A percentile compares a stretch with the other conserved stretches of the same genome.
Conservation (phyloP, 2,888 invertebrate genomes). For the Melinopterus prodromus region DNA sequence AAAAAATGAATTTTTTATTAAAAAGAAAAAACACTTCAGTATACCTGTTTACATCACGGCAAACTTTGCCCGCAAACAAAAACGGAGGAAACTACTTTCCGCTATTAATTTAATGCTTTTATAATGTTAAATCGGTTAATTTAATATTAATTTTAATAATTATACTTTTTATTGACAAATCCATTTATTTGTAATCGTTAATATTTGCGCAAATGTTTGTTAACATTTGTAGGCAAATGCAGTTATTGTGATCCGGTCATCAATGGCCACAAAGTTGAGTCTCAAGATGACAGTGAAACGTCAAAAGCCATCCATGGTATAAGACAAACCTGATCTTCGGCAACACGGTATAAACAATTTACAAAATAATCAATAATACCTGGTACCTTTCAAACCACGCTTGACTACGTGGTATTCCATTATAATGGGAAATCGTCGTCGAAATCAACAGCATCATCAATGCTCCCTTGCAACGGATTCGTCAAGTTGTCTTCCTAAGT, state of each 20-base stretch:
- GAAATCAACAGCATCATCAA: conserved; percentile 12
- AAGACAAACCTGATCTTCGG: neutral
- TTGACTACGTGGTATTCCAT: neutral
- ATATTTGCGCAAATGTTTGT: too few relatives aligned
- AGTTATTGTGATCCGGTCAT: neutral
- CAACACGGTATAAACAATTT: neutral
- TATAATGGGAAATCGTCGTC: neutral
- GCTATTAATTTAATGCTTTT: too few relatives aligned
- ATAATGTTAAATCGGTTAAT: too few relatives aligned
- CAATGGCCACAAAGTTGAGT: neutral
- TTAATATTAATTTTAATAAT: too few relatives aligned
- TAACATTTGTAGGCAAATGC: too few relatives aligned
- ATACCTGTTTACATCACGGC: too few relatives aligned
- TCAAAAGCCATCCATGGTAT: neutral
- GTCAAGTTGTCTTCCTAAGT: conserved; percentile 50
- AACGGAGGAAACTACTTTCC: too few relatives aligned
- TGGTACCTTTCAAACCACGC: neutral
- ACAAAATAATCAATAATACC: neutral
- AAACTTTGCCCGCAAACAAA: too few relatives aligned
- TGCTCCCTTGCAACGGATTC: conserved; percentile 28
- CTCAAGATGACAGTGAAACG: neutral
- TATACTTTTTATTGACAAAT: too few relatives aligned
- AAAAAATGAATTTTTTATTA: too few relatives aligned
- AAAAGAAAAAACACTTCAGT: too few relatives aligned
- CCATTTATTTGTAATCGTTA: too few relatives aligned